Percentiles rank a stretch among this genome's conserved stretches.
These are phyloP conservation scores for Lasioglossum lativentre DNA, from an alignment of 2,888 invertebrate species.

Conservation along the genomic window DNA sequence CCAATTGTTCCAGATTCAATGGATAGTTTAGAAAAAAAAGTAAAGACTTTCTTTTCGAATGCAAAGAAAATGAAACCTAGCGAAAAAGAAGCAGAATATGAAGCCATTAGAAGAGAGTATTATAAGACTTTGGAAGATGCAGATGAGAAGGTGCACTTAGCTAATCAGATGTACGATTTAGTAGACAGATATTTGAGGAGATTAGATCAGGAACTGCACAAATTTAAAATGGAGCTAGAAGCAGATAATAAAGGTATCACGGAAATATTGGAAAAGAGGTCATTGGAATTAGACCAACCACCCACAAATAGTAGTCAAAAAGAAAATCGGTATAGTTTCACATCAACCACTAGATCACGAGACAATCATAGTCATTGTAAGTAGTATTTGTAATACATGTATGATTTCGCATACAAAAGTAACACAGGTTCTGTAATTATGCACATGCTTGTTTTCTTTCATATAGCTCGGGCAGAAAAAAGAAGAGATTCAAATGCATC, in stretches of 20 bases:
- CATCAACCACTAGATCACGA: slow-evolving; percentile 81
- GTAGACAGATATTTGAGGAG: slow-evolving; percentile 96
- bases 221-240: slow-evolving; percentile 99
- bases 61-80: slow-evolving; percentile 91
- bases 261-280: slow-evolving; percentile 96
- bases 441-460: slow-evolving; percentile 40
- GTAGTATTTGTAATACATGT: slow-evolving; percentile 31
- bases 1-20: slow-evolving; percentile 89
- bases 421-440: not conserved
- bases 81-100: slow-evolving; percentile 93
- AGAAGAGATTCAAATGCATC: slow-evolving; percentile 90
- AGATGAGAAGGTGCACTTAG: slow-evolving; percentile 97
- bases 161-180: slow-evolving; percentile 97
- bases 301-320: slow-evolving; percentile 90
- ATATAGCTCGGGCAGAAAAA: slow-evolving; percentile 89
- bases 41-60: slow-evolving; percentile 93
- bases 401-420: not conserved
- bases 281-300: slow-evolving; percentile 93
- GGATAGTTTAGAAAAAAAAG: slow-evolving; percentile 96
- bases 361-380: slow-evolving; percentile 83
- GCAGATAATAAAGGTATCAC: slow-evolving; percentile 99
- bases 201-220: slow-evolving; percentile 95
- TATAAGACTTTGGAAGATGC: slow-evolving; percentile 97
- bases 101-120: slow-evolving; percentile 94
- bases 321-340: slow-evolving; percentile 90